Conservation (phyloP, 2,113 vertebrate species). For the Chloropsis cyanopogon region DNA sequence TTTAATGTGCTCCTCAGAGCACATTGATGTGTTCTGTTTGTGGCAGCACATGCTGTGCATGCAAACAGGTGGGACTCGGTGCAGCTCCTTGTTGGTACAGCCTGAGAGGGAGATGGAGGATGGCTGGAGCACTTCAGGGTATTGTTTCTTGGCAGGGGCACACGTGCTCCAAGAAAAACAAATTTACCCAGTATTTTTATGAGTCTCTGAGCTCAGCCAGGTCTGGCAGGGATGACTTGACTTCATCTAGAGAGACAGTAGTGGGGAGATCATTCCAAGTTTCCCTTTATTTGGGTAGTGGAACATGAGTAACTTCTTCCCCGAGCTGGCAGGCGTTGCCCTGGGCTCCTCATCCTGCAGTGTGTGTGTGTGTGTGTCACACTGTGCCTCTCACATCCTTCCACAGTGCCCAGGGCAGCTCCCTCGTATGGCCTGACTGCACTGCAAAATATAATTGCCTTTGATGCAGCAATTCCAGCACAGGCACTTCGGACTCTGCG, state of each 20-base stretch:
- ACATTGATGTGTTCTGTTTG: fast-evolving
- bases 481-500: not conserved
- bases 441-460: not conserved
- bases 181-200: constrained; percentile 19
- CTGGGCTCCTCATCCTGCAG: not conserved
- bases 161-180: not conserved
- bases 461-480: not conserved
- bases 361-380: not conserved
- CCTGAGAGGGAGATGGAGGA: not conserved
- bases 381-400: fast-evolving
- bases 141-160: not conserved
- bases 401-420: not conserved
- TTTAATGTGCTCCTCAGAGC: not conserved
- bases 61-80: not conserved
- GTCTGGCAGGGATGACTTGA: not conserved
- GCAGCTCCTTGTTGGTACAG: not conserved
- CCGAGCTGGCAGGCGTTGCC: not conserved
- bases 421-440: not conserved
- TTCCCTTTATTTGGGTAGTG: not conserved
- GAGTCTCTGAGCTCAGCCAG: not conserved
- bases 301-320: constrained; percentile 1
- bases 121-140: not conserved
- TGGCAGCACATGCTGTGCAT: not conserved
- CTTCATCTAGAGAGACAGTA: not conserved
- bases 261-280: not conserved